Base-by-base conservation (phyloP, 2,888 invertebrate genomes). In the Philopedon plagiatum region DNA sequence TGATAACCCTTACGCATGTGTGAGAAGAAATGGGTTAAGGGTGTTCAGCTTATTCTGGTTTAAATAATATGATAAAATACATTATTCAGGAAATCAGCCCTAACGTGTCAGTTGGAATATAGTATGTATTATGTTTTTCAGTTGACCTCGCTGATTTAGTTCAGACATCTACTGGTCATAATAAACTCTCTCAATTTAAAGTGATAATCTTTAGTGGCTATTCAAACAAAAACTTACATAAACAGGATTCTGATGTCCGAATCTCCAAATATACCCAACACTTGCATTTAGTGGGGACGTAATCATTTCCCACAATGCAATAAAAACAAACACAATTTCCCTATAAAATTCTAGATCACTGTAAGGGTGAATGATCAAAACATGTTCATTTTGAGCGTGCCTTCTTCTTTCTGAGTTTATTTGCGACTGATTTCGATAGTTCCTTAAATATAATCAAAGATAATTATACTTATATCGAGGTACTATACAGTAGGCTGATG, bases 341-440 rank as follows among this genome's bases (percentile, higher is more conserved):
- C 67, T 68, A 8, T 57, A 37, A 18, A 49, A 62, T 49, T 68
- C 57, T 37, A 62, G 34, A 21, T 51, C 46, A 56, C 73, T 68
- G 39, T 62, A 68, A 0, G 68, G 73, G 26, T 73, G 73, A 34
- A 73, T 73, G 5, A 73, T 60, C 39, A 62, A 73, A 26, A 29
- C 19, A 39, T 15, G 58, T 54, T 67, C 57, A 34, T 60, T 63
- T n/a, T 26, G 11, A 1, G 62, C 63, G 11, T 73, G 64, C 13
- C 68, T 44, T 51, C 62, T 32, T 41, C 49, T 46, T 32, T 73
- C 73, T 13, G 62, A 32, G 15, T 44, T 56, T 39, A 68, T 63
- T 39, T 62, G 62, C 5, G 68, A 68, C 5, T n/a, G 26, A 51
- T 73, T 73, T 15, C 63, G 46, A 21, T 44, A 73, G 39, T 57